Evolutionary conservation across 2,113 vertebrate genomes (phyloP).

Genomic region (Heterotis niloticus): DNA sequence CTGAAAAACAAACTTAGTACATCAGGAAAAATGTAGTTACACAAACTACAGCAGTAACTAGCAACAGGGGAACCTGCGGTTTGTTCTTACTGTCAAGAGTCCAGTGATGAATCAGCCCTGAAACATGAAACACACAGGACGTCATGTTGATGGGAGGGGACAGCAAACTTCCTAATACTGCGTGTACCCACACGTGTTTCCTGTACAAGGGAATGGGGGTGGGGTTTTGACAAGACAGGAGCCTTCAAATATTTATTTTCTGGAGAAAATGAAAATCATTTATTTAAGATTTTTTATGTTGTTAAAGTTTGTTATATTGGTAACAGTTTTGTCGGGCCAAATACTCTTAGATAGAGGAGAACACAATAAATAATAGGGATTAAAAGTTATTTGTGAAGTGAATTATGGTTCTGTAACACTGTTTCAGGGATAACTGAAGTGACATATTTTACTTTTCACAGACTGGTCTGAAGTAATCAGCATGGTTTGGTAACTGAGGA

Average conservation of each 20-base stretch:
- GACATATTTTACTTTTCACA: neutral
- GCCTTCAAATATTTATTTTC: slow-evolving; percentile 2
- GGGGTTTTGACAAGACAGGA: neutral
- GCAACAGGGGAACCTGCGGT: slow-evolving; percentile 37
- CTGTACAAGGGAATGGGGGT: slow-evolving; percentile 2
- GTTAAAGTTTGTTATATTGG: neutral
- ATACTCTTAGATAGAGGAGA: neutral
- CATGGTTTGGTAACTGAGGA: neutral
- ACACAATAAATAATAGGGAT: neutral
- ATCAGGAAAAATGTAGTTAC: slow-evolving; percentile 32
- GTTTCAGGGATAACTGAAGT: neutral
- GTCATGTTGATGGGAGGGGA: slow-evolving; percentile 40
- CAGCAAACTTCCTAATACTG: slow-evolving; percentile 44
- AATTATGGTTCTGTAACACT: neutral
- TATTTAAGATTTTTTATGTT: too few species aligned
- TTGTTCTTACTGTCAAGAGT: slow-evolving; percentile 53
- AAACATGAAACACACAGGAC: slow-evolving; percentile 49
- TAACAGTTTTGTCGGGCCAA: neutral
- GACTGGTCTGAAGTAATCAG: neutral
- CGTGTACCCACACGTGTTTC: slow-evolving; percentile 53
- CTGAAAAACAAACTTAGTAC: slow-evolving; percentile 13
- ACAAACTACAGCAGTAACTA: slow-evolving; percentile 44
- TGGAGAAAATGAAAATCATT: neutral
- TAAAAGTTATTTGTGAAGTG: neutral
- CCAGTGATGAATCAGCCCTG: slow-evolving; percentile 62